These are phyloP conservation scores for Caenorhabditis zanzibari DNA, from an alignment of 2,888 invertebrate genomes.

Conservation along the genomic window DNA sequence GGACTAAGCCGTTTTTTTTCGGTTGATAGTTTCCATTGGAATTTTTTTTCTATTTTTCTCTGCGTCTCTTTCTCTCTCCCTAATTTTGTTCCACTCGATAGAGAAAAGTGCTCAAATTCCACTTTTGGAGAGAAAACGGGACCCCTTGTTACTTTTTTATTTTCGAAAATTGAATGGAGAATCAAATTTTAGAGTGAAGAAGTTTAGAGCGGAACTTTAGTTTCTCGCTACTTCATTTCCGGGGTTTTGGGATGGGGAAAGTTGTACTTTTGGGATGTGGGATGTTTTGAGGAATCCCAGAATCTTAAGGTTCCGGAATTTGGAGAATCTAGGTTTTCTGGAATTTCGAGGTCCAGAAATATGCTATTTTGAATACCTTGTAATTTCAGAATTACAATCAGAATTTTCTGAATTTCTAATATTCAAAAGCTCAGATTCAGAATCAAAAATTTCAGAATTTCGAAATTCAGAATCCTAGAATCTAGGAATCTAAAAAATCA, in stretches of 20 bases:
- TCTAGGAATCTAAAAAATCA: no score
- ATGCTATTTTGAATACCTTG: no score
- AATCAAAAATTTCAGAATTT: not conserved
- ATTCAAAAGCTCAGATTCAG: not conserved
- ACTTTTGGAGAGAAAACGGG: not conserved
- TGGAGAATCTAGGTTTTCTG: not conserved
- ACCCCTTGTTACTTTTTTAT: not conserved
- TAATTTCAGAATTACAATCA: no score
- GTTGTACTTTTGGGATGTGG: no score
- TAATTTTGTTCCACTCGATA: constrained; percentile 38
- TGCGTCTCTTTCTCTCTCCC: constrained; percentile 2
- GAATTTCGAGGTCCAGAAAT: not conserved
- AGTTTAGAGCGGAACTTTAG: no score
- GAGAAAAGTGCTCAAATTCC: no score
- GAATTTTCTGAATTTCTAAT: not conserved
- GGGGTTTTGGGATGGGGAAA: no score
- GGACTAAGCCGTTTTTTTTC: constrained; percentile 5
- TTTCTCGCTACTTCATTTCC: no score
- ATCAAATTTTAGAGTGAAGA: no score
- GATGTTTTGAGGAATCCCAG: not conserved
- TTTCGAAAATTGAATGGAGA: not conserved
- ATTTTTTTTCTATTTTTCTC: not conserved
- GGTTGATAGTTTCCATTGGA: not conserved
- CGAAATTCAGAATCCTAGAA: not conserved
- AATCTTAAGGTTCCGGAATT: not conserved